Evolutionary conservation across 2,113 vertebrate genomes (phyloP).

Genomic region (Upupa epops): DNA sequence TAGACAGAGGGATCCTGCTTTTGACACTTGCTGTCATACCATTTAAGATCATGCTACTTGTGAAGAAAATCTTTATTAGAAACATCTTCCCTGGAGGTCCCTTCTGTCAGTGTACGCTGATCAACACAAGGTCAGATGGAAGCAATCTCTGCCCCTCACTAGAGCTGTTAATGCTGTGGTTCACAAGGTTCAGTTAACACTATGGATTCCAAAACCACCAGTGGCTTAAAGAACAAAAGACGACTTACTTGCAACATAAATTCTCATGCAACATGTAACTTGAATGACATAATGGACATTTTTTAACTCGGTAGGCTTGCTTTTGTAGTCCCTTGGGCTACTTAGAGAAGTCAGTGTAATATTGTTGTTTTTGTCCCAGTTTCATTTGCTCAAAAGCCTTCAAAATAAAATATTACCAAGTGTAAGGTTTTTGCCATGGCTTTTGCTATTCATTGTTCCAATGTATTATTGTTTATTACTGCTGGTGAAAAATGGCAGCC

Average conservation of each 20-base stretch:
- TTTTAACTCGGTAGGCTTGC: neutral
- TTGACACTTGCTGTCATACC: slow-evolving; percentile 15
- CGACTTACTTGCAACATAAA: neutral
- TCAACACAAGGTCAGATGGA: neutral
- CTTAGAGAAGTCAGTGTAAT: neutral
- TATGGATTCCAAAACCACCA: neutral
- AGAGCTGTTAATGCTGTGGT: neutral
- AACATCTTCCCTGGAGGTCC: neutral
- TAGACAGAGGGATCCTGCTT: neutral
- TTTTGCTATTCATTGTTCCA: neutral
- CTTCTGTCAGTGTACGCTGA: neutral
- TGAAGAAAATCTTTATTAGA: neutral
- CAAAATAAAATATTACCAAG: neutral
- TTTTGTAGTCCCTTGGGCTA: neutral
- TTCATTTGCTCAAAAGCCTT: neutral
- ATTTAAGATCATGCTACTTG: neutral
- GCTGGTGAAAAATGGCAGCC: neutral
- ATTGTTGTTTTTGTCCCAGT: neutral
- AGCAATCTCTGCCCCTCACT: neutral
- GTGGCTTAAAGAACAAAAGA: neutral
- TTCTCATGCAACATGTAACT: neutral
- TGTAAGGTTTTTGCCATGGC: neutral
- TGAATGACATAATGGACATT: neutral
- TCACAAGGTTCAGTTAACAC: neutral
- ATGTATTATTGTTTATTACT: neutral